Base-by-base conservation (phyloP, 2,113 vertebrate genomes). In the Isichthys henryi region DNA sequence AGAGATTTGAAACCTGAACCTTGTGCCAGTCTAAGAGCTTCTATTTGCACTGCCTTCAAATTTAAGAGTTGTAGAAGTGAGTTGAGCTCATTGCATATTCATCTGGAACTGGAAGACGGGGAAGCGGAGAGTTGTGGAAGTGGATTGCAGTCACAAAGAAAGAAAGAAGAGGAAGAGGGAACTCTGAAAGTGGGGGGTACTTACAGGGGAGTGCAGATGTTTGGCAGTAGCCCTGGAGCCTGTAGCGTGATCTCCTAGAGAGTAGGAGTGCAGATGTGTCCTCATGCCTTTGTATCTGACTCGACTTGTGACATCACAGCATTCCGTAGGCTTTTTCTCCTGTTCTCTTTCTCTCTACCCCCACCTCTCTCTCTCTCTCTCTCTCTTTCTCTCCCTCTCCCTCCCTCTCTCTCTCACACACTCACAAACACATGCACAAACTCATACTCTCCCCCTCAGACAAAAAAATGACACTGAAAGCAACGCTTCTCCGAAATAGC, bases 331-430 rank as follows among this genome's bases (percentile, higher is more conserved):
- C 88, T 77, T 77, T 21, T 62, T 66, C 86, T 66, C 58, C 70
- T 77, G 88, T 90, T 87, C 88, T 88, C 62, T 62, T 45, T 27
- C 19, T 56, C 86, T 62, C 19, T 84, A 27, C 23, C 77, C 31
- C 74, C 7, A 91, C 92, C 93, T 93, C 92, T 92, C 92, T 91
- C 90, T 77, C 77, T 53, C 27, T 70, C 50, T 19, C 82, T 50
- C 88, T 31, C 56, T 91, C 88, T 62, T 90, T 50, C 31, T 82
- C 80, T 45, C 58, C 17, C n/a, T 70, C 52, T 21, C 53, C 8
- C 53, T 49, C 7, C 43, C 35, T 39, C 58, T 52, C 70, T 53
- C 23, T 17, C 70, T 74, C 17, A 39, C 46, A 53, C 27, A 74
- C 49, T 88, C 46, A 77, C 48, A 52, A 11, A 23, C 83, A 90